Conservation (phyloP, 2,113 vertebrate species). For the Hemicordylus capensis region DNA sequence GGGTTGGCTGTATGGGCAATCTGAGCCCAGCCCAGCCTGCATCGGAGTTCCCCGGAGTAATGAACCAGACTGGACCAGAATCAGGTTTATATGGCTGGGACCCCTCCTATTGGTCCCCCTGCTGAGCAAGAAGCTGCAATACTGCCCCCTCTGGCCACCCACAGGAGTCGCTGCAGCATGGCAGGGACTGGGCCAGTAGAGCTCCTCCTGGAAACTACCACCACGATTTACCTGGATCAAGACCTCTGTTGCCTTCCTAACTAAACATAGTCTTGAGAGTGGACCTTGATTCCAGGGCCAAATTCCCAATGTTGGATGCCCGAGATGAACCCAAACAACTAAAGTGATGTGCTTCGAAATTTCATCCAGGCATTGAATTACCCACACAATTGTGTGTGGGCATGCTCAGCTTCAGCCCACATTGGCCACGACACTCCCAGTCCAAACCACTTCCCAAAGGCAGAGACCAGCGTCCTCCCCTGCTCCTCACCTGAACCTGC, state of each 20-base stretch:
- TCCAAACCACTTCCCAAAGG: rapidly evolving
- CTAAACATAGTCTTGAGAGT: neutral
- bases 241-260: neutral
- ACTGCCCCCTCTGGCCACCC: neutral
- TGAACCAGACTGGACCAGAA: neutral
- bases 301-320: neutral
- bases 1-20: neutral
- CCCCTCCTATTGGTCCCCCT: neutral
- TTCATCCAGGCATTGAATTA: neutral
- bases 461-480: rapidly evolving
- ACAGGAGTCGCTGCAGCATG: neutral
- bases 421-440: rapidly evolving
- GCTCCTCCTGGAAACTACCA: neutral
- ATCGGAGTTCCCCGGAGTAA: neutral
- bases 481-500: conserved; percentile 89
- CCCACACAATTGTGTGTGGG: no score
- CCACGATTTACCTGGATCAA: neutral
- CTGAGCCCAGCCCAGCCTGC: neutral
- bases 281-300: neutral
- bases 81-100: neutral
- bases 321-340: neutral
- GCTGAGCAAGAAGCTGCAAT: neutral
- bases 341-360: neutral
- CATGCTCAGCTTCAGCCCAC: no score
- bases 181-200: neutral